A percentile compares a stretch with the other conserved stretches of the same genome.
Conservation (phyloP, 2,888 invertebrate species). For the Sphaerophoria rueppellii region DNA sequence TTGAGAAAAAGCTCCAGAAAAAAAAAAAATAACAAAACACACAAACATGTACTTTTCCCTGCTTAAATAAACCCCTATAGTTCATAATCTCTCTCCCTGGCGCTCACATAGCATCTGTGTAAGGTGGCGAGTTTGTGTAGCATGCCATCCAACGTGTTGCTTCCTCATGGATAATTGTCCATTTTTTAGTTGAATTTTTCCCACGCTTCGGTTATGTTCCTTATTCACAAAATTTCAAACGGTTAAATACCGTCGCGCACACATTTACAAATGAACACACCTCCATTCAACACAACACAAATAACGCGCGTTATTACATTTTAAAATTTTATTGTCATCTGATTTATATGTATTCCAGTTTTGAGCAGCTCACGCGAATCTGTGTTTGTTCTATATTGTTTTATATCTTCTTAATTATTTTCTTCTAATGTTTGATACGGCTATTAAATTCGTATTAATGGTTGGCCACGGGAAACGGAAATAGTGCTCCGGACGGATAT, state of each 20-base stretch:
- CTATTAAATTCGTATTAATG: slow-evolving; percentile 33
- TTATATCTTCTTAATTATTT: slow-evolving; percentile 8
- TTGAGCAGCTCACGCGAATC: slow-evolving; percentile 43
- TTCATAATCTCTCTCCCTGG: slow-evolving; percentile 61
- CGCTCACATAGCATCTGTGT: slow-evolving; percentile 45
- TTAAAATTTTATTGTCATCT: slow-evolving; percentile 53
- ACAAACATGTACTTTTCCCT: not conserved
- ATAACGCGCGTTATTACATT: slow-evolving; percentile 56
- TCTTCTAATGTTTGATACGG: not conserved
- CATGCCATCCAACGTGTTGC: slow-evolving; percentile 75
- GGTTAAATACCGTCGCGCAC: slow-evolving; percentile 68
- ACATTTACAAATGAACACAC: slow-evolving; percentile 52
- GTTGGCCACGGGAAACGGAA: slow-evolving; percentile 42
- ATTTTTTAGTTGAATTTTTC: slow-evolving; percentile 75
- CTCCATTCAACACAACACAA: slow-evolving; percentile 36
- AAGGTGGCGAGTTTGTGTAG: slow-evolving; percentile 59
- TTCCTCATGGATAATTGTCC: slow-evolving; percentile 71
- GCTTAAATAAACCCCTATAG: slow-evolving; percentile 21
- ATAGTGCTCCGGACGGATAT: slow-evolving; percentile 44
- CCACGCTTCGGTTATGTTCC: slow-evolving; percentile 76
- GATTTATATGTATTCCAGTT: slow-evolving; percentile 49
- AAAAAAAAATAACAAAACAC: slow-evolving; percentile 31
- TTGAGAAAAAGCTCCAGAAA: slow-evolving; percentile 48
- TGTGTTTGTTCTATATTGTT: slow-evolving; percentile 16
- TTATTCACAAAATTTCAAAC: slow-evolving; percentile 72